phyloP scores from a whole-genome alignment of 2,113 vertebrate genomes.

The Ceuthmochares aereus region DNA sequence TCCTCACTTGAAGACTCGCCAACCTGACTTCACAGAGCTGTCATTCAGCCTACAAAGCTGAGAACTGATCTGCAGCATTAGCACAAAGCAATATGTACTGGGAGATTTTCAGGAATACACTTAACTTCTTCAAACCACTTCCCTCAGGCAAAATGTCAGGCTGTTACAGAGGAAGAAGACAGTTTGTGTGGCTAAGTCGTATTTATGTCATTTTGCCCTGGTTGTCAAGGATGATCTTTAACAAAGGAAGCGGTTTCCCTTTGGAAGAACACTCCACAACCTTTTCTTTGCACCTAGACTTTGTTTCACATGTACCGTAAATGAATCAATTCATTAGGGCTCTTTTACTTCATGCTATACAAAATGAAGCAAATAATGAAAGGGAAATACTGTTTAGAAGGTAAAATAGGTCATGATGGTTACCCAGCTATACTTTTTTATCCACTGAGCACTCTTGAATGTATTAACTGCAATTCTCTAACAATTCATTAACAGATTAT shows the following conservation, averaged over 20 bases:
- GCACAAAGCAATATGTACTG: neutral
- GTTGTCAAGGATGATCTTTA: neutral
- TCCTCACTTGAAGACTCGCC: neutral
- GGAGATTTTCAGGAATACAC: conserved; percentile 4
- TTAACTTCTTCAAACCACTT: neutral
- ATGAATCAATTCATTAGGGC: neutral
- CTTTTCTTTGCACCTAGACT: neutral
- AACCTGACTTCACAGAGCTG: neutral
- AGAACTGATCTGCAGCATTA: neutral
- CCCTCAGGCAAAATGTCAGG: neutral
- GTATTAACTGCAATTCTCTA: neutral
- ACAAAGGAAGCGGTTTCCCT: neutral
- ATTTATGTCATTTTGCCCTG: neutral
- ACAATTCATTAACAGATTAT: neutral
- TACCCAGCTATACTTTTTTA: neutral
- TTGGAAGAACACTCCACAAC: neutral
- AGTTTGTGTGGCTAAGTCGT: neutral
- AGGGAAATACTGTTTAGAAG: neutral
- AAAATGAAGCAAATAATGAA: neutral
- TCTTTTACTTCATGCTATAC: neutral
- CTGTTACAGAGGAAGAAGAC: neutral
- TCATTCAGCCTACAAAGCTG: conserved; percentile 8
- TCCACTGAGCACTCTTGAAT: neutral
- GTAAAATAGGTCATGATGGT: neutral
- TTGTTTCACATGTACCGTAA: neutral